Evolutionary conservation across 2,888 invertebrate species (phyloP).

Genomic region (Lydus trimaculatus): DNA sequence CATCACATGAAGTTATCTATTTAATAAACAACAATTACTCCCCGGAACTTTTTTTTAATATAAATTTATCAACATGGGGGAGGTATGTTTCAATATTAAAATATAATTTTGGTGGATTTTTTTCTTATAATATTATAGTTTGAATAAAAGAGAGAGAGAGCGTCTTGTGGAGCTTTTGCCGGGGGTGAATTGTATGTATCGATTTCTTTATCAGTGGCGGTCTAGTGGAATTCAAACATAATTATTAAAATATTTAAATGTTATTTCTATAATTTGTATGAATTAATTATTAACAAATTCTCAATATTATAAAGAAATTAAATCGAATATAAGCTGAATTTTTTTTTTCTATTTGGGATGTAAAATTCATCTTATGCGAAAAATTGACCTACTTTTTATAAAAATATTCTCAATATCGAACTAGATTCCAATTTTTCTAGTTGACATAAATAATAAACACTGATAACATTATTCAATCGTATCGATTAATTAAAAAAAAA

Average conservation of each 20-base stretch:
- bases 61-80: conserved; percentile 54
- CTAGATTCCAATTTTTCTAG: not conserved
- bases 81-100: conserved; percentile 51
- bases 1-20: conserved; percentile 51
- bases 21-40: conserved; percentile 52
- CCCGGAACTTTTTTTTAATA: conserved; percentile 44
- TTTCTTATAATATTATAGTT: not conserved
- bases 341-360: too few species aligned
- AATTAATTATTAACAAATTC: not conserved
- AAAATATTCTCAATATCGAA: not conserved
- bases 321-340: too few species aligned
- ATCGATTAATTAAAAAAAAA: not conserved
- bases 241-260: not conserved
- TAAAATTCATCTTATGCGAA: too few species aligned
- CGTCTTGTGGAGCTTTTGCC: not conserved
- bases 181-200: not conserved
- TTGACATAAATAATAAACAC: not conserved
- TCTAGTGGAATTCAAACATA: not conserved
- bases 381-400: not conserved
- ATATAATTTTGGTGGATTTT: not conserved
- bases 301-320: not conserved
- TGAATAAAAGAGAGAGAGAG: not conserved
- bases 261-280: not conserved
- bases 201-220: not conserved
- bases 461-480: not conserved